Evolutionary conservation across 2,113 vertebrate genomes (phyloP).

Genomic region (Platanista minor): DNA sequence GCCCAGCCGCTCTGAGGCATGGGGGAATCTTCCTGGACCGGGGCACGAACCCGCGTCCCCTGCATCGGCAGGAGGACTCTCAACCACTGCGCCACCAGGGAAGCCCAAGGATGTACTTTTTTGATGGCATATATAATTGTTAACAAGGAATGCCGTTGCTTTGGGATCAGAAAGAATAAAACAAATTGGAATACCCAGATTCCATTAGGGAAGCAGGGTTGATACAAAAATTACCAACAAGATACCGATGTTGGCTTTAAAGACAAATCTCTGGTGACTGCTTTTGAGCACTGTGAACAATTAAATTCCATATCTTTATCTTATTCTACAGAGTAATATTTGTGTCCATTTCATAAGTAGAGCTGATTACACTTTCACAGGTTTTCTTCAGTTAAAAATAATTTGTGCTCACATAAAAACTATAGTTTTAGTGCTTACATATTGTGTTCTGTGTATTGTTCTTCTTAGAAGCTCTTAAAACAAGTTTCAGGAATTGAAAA

Average conservation of each 20-base stretch:
- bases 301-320: neutral
- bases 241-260: neutral
- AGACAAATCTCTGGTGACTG: neutral
- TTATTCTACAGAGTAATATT: neutral
- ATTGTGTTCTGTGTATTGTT: neutral
- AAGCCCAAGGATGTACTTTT: neutral
- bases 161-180: neutral
- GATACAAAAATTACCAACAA: neutral
- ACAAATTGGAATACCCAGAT: neutral
- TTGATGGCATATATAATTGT: neutral
- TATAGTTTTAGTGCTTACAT: neutral
- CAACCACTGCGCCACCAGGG: too few species aligned
- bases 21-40: too few species aligned
- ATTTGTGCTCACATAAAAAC: neutral
- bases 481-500: neutral
- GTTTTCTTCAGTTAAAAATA: neutral
- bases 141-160: neutral
- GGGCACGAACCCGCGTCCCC: too few species aligned
- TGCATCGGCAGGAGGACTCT: too few species aligned
- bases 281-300: neutral
- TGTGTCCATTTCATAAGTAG: neutral
- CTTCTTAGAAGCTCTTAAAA: neutral
- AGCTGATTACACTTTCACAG: neutral
- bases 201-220: neutral
- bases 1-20: too few species aligned